These are phyloP conservation scores for Antedon mediterranea DNA, from an alignment of 53 echinoderm and acorn worm genomes.

Conservation along the genomic window DNA sequence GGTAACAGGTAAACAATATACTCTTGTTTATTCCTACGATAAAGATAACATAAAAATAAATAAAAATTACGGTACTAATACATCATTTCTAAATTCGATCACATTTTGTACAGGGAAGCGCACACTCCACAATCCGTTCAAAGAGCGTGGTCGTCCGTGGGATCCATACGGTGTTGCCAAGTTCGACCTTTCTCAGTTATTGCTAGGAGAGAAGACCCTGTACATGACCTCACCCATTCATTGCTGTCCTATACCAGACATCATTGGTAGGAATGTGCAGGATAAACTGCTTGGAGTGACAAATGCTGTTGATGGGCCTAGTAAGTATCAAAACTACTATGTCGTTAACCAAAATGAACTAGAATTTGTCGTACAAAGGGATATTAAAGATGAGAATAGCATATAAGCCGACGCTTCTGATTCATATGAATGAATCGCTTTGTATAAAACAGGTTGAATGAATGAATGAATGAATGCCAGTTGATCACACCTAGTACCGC, in stretches of 20 bases:
- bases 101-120: constrained; percentile 49
- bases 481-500: too few relatives aligned
- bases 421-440: too few relatives aligned
- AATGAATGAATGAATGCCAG: too few relatives aligned
- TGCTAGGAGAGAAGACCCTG: constrained; percentile 71
- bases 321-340: constrained; percentile 31
- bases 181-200: constrained; percentile 70
- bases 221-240: constrained; percentile 83
- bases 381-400: too few relatives aligned
- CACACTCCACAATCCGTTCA: constrained; percentile 87
- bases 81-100: too few relatives aligned
- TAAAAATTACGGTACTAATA: too few relatives aligned
- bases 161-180: constrained; percentile 89
- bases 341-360: neutral
- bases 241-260: constrained; percentile 87
- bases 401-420: too few relatives aligned
- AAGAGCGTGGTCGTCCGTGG: constrained; percentile 62
- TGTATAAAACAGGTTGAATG: too few relatives aligned
- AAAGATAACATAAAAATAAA: too few relatives aligned
- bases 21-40: neutral
- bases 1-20: constrained; percentile 61
- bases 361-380: neutral
- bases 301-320: constrained; percentile 86
- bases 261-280: constrained; percentile 43
- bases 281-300: constrained; percentile 57